These are phyloP conservation scores for Paralvinella palmiformis DNA, from an alignment of 1,140 invertebrate genomes.

Conservation along the genomic window DNA sequence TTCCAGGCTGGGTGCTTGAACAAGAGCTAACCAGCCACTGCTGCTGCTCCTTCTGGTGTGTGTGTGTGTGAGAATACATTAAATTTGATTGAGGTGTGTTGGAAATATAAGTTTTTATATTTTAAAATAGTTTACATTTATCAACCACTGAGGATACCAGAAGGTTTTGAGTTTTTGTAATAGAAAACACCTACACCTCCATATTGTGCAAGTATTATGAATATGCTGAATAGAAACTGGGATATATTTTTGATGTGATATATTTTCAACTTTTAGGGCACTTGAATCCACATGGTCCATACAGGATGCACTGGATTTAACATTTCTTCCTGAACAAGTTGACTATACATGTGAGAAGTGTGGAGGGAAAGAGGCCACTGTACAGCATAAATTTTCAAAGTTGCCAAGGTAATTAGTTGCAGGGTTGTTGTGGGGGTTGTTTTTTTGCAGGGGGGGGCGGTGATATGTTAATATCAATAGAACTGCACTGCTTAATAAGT, in stretches of 20 bases:
- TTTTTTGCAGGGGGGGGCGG: not conserved
- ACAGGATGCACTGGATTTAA: slow-evolving; percentile 40
- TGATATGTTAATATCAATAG: not conserved
- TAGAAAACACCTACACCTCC: not conserved
- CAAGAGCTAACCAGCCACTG: too few relatives aligned
- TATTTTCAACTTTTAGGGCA: not conserved
- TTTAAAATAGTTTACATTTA: not conserved
- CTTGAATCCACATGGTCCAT: slow-evolving; percentile 23
- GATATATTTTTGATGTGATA: slow-evolving; percentile 1
- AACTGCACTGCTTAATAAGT: not conserved
- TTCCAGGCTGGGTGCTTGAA: too few relatives aligned
- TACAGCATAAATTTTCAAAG: slow-evolving; percentile 32
- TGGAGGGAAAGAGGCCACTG: slow-evolving; percentile 29
- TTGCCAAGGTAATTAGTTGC: slow-evolving; percentile 32
- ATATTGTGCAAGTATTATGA: not conserved
- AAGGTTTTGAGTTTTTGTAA: not conserved
- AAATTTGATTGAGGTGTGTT: too few relatives aligned
- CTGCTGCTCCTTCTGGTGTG: too few relatives aligned
- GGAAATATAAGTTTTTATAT: too few relatives aligned
- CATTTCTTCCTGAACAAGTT: slow-evolving; percentile 34
- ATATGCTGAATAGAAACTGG: not conserved
- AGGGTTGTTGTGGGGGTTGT: not conserved
- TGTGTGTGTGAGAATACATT: too few relatives aligned
- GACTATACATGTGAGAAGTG: slow-evolving; percentile 45
- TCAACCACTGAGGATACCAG: not conserved